Base-by-base conservation (phyloP, 2,797 vertebrate genomes). In the Atherinosoma microstoma region DNA sequence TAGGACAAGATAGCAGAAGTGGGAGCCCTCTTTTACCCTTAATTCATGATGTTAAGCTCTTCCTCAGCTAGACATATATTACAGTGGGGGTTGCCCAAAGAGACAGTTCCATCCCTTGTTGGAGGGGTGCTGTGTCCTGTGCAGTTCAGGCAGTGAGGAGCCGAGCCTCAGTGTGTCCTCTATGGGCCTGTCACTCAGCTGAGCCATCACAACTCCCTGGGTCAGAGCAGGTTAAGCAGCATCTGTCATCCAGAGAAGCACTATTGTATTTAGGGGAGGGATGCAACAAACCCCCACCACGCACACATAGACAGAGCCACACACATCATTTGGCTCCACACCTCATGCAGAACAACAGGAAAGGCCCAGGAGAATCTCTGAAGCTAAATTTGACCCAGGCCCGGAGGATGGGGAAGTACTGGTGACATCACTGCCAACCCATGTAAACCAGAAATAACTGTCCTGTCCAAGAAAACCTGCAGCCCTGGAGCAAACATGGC, bases 221-320 rank as follows among this genome's bases (percentile, higher is more conserved):
- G 93, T 94, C 92, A 93, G 59, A 22, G 60, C 15, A 67, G 93
- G 94, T 95, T 94, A 94, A 94, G 90, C 89, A 91, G 90, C 92
- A 91, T 94, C 93, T 95, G 93, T 93, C 91, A 90, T 93, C 90
- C 88, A 89, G 69, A 73, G 87, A 87, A 93, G 85, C 87, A 73
- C 83, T 68, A 90, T 91, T 91, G 92, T 94, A 88, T 87, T 80
- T 73, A 79, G 62, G 54, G 75, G 80, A 85, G 84, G 61, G 82
- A 81, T 78, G 86, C 59, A 36, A 76, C 83, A 75, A 64, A 76
- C 47, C 36, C 6, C 35, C 22, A 7, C 34, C 63, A 45, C 59
- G 38, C 58, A 6, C 22, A 32, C 47, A 16, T 49, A 32, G 49
- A 35, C 45, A 58, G 34, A 36, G 49, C 29, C 27, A 51, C 35